Conservation (phyloP, 2,888 invertebrate genomes). For the Heteromyza rotundicornis region DNA sequence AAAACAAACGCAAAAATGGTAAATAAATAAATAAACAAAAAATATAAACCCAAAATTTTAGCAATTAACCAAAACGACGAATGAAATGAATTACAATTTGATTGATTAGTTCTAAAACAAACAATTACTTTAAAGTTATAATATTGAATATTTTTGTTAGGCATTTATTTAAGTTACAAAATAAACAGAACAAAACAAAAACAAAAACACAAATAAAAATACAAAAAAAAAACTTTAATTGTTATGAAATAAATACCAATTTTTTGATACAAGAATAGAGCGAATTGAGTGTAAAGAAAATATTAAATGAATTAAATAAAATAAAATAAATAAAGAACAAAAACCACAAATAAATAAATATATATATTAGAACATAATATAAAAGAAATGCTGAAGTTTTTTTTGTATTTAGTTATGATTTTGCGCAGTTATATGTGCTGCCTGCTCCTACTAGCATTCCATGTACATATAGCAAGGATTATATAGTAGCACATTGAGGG, state of each 20-base stretch:
- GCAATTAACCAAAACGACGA: not conserved
- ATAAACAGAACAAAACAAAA: too few relatives aligned
- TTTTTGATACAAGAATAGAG: constrained; percentile 18
- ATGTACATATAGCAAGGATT: constrained; percentile 36
- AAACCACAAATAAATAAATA: constrained; percentile 17
- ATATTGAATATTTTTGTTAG: not conserved
- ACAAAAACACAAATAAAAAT: too few relatives aligned
- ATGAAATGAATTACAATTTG: not conserved
- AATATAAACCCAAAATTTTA: not conserved
- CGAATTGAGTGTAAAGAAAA: not conserved
- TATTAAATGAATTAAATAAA: constrained; percentile 5
- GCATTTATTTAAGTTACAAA: not conserved
- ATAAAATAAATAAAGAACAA: constrained; percentile 18
- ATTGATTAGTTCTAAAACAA: not conserved
- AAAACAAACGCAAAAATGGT: too few relatives aligned
- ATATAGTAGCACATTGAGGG: constrained; percentile 42
- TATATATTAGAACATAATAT: constrained; percentile 17
- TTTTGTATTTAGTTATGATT: constrained; percentile 43
- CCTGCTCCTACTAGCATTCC: not conserved
- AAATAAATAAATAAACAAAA: too few relatives aligned
- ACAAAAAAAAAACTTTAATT: too few relatives aligned
- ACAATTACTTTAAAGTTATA: constrained; percentile 2
- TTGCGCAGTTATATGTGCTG: constrained; percentile 44
- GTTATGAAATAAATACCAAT: constrained; percentile 5
- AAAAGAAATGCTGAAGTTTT: constrained; percentile 35